phyloP scores from a whole-genome alignment of 1,140 invertebrate species.

The Saccostrea cuccullata region DNA sequence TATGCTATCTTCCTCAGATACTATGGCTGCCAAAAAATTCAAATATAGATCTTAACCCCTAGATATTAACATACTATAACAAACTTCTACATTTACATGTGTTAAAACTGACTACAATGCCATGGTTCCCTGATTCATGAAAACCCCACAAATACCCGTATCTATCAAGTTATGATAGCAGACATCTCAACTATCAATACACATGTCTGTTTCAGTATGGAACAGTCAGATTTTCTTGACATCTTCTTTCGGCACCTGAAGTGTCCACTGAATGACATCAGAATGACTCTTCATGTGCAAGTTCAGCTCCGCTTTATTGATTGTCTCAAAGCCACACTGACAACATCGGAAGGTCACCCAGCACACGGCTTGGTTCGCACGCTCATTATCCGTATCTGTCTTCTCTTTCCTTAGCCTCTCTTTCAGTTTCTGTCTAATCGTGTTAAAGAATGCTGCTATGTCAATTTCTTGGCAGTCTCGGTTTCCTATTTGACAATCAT shows the following conservation, averaged over 20 bases:
- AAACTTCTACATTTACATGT: too few relatives aligned
- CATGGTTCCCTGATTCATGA: background rate
- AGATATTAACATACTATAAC: too few relatives aligned
- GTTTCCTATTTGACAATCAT: constrained; percentile 70
- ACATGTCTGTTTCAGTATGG: background rate
- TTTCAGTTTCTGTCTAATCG: constrained; percentile 68
- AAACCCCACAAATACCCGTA: background rate
- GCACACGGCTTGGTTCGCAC: constrained; percentile 62
- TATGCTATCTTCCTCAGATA: too few relatives aligned
- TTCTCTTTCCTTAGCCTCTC: constrained; percentile 62
- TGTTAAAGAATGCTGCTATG: constrained; percentile 64
- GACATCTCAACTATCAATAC: background rate
- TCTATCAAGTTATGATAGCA: background rate
- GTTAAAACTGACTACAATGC: background rate
- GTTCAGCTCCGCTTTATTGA: constrained; percentile 75
- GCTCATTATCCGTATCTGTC: constrained; percentile 50
- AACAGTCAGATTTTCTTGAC: background rate
- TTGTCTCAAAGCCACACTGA: constrained; percentile 78
- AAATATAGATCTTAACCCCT: too few relatives aligned
- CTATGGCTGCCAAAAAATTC: too few relatives aligned
- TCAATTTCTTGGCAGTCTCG: constrained; percentile 59
- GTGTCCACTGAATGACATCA: constrained; percentile 73
- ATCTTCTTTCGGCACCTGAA: constrained; percentile 61
- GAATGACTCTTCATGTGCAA: constrained; percentile 75
- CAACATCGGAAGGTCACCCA: constrained; percentile 77